Conservation (phyloP, 2,888 invertebrate genomes). For the Strigamia maritima region DNA sequence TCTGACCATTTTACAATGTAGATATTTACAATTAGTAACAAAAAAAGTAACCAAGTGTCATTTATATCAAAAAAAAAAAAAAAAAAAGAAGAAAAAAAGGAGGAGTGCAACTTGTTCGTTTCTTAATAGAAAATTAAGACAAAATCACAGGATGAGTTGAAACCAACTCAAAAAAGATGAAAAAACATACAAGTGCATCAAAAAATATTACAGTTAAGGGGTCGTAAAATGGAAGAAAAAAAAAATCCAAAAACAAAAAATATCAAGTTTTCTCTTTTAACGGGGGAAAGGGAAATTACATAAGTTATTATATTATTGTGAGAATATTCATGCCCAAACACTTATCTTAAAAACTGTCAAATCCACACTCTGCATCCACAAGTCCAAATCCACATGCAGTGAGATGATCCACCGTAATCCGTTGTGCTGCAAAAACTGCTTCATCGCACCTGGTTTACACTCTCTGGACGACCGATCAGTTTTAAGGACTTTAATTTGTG, state of each 20-base stretch:
- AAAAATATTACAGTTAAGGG: not conserved
- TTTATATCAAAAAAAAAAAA: not conserved
- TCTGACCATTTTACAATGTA: constrained; percentile 10
- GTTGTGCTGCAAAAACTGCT: constrained; percentile 8
- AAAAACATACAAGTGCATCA: not conserved
- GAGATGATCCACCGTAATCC: not conserved
- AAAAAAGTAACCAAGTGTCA: constrained; percentile 11
- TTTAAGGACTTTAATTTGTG: not conserved
- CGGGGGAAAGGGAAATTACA: not conserved
- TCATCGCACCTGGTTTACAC: not conserved
- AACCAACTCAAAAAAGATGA: not conserved
- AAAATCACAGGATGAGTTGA: not conserved
- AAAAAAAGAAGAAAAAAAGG: not conserved
- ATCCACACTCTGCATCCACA: constrained; percentile 16
- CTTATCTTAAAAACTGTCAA: constrained; percentile 8
- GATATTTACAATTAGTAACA: not conserved
- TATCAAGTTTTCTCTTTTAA: not conserved
- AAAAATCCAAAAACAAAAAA: not conserved
- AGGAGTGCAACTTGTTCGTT: not conserved
- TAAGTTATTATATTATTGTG: not conserved
- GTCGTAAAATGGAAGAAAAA: not conserved
- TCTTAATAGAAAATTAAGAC: not conserved
- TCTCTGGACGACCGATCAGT: not conserved
- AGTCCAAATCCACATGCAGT: constrained; percentile 21
- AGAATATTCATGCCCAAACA: constrained; percentile 16